phyloP scores from a whole-genome alignment of 2,888 invertebrate genomes.

The Acholoe squamosa region DNA sequence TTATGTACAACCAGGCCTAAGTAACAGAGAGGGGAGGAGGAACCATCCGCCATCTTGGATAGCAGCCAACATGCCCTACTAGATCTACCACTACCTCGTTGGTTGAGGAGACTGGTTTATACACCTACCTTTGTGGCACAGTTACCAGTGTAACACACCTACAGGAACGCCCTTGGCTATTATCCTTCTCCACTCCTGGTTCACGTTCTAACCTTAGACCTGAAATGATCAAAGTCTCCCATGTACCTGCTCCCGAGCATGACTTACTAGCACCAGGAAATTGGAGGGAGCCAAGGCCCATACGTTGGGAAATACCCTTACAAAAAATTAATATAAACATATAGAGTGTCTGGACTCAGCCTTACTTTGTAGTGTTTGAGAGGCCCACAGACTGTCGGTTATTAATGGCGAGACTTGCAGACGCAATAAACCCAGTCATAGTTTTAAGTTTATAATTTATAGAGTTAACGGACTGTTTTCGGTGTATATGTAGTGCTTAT shows the following conservation, averaged over 20 bases:
- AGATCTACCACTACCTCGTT: background rate
- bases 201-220: background rate
- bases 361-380: background rate
- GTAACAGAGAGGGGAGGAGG: background rate
- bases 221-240: background rate
- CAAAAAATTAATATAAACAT: too few species aligned
- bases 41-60: background rate
- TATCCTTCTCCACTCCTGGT: background rate
- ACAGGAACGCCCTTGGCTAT: background rate
- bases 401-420: background rate
- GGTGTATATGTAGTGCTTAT: too few species aligned
- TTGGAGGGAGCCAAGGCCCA: too few species aligned
- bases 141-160: background rate
- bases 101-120: background rate
- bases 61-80: background rate
- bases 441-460: constrained; percentile 33
- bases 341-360: too few species aligned
- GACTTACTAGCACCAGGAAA: too few species aligned
- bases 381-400: background rate
- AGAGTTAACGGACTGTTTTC: background rate
- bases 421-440: constrained; percentile 23
- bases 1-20: too few species aligned
- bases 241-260: too few species aligned
- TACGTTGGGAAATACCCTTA: too few species aligned
- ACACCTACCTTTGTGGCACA: background rate